Base-by-base conservation (phyloP, 2,888 invertebrate species). In the Patella caerulea region DNA sequence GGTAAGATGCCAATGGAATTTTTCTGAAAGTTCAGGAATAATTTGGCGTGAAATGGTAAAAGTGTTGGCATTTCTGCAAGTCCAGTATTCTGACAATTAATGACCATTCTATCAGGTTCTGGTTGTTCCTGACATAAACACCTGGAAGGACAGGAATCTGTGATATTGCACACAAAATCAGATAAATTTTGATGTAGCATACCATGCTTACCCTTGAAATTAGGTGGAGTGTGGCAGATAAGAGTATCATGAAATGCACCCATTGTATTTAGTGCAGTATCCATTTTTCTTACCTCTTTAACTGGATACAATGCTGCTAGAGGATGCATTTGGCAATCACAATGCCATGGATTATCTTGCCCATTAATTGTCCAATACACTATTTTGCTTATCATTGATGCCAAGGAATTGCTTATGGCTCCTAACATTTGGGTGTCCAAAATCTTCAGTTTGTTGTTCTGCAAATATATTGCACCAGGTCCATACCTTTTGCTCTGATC, bases 101-200 rank as follows among this genome's bases (percentile, higher is more conserved):
- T 65, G 5, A 65, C n/a, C n/a, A 65, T 19, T 65, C 65, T n/a
- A 11, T n/a, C n/a, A 12, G 12, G 24, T 65, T n/a, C n/a, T 65
- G 65, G 24, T 65, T 65, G 65, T 19, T 65, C 65, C 15, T 65
- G 65, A 65, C 65, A 65, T 24, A 65, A 65, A 65, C 65, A 65
- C 24, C 24, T 14, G n/a, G 19, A 15, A 19, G 65, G 65, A 19
- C 65, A 65, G 9, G 19, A 11, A 12, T 65, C 65, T 2, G 65
- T 65, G 9, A 7, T 15, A 24, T 65, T 65, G 24, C 65, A 65
- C n/a, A 65, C 65, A 7, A 65, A 65, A 19, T 65, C 65, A 11
- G 4, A 34, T 34, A 34, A 34, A 34, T 2, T 34, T 34, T 34
- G 34, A 34, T 45, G 34, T 45, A 45, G 34, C 34, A 7, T 5